These are phyloP conservation scores for Lithophane semibrunnea DNA, from an alignment of 2,888 invertebrate genomes.

Conservation along the genomic window DNA sequence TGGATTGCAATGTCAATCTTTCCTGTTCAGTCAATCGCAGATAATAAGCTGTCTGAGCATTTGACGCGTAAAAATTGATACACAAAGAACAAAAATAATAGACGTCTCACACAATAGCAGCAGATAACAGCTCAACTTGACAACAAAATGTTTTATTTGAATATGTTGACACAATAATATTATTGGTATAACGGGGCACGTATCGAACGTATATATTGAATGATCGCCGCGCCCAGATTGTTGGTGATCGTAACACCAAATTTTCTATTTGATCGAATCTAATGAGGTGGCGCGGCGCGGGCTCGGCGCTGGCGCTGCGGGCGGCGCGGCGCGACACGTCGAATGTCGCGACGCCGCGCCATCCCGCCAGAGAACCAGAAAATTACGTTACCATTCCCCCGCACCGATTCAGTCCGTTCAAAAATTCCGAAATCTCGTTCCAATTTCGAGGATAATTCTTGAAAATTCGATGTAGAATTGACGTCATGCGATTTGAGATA, in stretches of 20 bases:
- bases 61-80: slow-evolving; percentile 39
- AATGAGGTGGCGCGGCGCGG: slow-evolving; percentile 72
- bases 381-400: slow-evolving; percentile 83
- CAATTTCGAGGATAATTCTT: slow-evolving; percentile 80
- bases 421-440: slow-evolving; percentile 81
- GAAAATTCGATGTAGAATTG: slow-evolving; percentile 78
- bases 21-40: slow-evolving; percentile 66
- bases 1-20: slow-evolving; percentile 70
- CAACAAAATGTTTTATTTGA: slow-evolving; percentile 30
- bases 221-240: slow-evolving; percentile 77
- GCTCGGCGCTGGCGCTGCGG: slow-evolving; percentile 30
- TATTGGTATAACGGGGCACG: slow-evolving; percentile 52
- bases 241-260: slow-evolving; percentile 78
- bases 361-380: slow-evolving; percentile 75
- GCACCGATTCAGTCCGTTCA: slow-evolving; percentile 74
- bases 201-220: slow-evolving; percentile 72
- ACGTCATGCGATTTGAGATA: slow-evolving; percentile 70
- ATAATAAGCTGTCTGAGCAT: slow-evolving; percentile 67
- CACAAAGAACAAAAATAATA: slow-evolving; percentile 36
- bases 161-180: slow-evolving; percentile 54
- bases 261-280: slow-evolving; percentile 85
- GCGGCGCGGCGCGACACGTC: slow-evolving; percentile 55
- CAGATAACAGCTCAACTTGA: slow-evolving; percentile 4
- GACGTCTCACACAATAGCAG: neutral
- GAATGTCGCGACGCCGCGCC: slow-evolving; percentile 65